phyloP scores from a whole-genome alignment of 2,888 invertebrate genomes.

The Tuta absoluta region DNA sequence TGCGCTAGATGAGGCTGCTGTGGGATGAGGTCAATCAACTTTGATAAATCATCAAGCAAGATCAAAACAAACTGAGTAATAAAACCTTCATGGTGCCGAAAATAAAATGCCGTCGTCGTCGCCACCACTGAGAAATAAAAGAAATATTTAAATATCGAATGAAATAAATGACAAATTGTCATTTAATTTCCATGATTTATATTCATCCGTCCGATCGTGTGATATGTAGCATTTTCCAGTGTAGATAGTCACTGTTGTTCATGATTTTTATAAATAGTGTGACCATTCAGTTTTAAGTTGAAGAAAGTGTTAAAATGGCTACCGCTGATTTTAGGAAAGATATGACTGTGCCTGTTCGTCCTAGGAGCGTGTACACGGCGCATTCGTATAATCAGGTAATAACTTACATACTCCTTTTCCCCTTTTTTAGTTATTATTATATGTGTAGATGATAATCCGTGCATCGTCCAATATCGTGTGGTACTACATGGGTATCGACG shows the following conservation, averaged over 20 bases:
- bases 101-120: constrained; percentile 7
- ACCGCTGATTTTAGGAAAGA: constrained; percentile 77
- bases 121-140: constrained; percentile 44
- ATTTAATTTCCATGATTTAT: constrained; percentile 39
- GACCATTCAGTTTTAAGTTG: constrained; percentile 62
- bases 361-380: constrained; percentile 85
- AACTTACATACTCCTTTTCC: background rate
- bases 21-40: no score
- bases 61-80: background rate
- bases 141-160: constrained; percentile 53
- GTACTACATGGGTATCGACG: no score
- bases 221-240: constrained; percentile 74
- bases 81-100: background rate
- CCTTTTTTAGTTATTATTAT: no score
- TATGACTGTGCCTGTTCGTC: constrained; percentile 78
- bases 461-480: no score
- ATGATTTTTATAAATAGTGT: constrained; percentile 72
- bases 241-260: constrained; percentile 65
- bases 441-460: background rate
- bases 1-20: no score
- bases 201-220: constrained; percentile 46
- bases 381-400: constrained; percentile 82
- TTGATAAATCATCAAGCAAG: no score
- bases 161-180: constrained; percentile 62
- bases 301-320: constrained; percentile 73